Evolutionary conservation across 2,113 vertebrate species (phyloP).

Genomic region (Ifrita kowaldi): DNA sequence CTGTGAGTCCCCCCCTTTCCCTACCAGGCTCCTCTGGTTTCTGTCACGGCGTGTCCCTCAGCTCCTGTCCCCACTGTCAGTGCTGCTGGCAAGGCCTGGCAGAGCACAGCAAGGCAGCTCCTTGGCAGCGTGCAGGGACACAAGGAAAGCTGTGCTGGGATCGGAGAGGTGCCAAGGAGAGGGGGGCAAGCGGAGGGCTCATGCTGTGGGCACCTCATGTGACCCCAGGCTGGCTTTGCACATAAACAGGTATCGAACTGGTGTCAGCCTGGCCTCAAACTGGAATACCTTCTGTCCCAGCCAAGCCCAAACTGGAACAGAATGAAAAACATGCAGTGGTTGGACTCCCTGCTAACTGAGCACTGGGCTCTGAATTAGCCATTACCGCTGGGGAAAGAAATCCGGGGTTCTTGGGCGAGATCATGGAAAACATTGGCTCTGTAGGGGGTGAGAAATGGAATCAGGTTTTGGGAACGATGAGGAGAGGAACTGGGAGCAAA

Average conservation of each 20-base stretch:
- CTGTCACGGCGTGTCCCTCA: rapidly evolving
- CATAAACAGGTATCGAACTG: neutral
- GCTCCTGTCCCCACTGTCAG: neutral
- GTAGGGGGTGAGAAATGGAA: neutral
- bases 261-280: neutral
- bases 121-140: neutral
- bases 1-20: neutral
- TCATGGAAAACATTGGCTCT: neutral
- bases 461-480: neutral
- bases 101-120: neutral
- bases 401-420: neutral
- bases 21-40: neutral
- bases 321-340: constrained; percentile 48
- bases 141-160: neutral
- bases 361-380: constrained; percentile 4
- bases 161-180: neutral
- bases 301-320: constrained; percentile 27
- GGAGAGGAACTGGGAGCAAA: neutral
- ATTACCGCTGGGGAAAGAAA: neutral
- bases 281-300: neutral
- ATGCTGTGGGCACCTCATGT: neutral
- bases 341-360: constrained; percentile 43
- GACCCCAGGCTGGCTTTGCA: neutral
- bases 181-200: neutral
- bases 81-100: neutral